A percentile compares a stretch with the other conserved stretches of the same genome.
Conservation (phyloP, 2,113 vertebrate genomes). For the Chlamydotis undulata region DNA sequence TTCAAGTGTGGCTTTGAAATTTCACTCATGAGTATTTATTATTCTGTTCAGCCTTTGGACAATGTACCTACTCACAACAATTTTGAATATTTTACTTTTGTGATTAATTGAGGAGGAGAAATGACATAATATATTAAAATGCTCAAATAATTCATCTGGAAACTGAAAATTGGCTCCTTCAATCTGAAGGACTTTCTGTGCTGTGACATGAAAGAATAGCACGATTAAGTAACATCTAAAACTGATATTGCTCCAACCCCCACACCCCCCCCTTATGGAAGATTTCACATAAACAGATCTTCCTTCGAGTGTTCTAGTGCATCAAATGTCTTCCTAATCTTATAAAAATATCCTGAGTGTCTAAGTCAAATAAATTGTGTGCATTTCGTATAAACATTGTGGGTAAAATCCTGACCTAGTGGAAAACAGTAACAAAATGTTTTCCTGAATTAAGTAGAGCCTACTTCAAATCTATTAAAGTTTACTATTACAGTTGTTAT, state of each 20-base stretch:
- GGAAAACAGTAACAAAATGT: background rate
- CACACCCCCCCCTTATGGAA: rapidly evolving
- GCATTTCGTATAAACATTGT: background rate
- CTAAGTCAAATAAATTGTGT: background rate
- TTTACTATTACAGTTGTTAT: background rate
- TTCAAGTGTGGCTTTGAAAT: background rate
- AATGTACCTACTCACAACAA: background rate
- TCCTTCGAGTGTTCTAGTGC: background rate
- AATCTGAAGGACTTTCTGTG: background rate
- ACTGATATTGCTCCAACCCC: background rate
- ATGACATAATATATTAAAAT: background rate
- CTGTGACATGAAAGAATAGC: background rate
- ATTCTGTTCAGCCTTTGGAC: background rate
- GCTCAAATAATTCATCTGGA: background rate
- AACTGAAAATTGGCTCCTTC: background rate
- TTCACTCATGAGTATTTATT: background rate
- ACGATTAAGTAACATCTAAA: background rate
- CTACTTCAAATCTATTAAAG: background rate
- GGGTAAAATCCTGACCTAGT: background rate
- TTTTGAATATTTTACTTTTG: background rate
- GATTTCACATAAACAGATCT: background rate
- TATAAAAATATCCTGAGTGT: background rate
- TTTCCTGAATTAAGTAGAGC: background rate
- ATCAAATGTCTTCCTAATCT: background rate
- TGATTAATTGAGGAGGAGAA: background rate